Conservation (phyloP, 2,797 vertebrate genomes). For the Poeciliopsis infans region DNA sequence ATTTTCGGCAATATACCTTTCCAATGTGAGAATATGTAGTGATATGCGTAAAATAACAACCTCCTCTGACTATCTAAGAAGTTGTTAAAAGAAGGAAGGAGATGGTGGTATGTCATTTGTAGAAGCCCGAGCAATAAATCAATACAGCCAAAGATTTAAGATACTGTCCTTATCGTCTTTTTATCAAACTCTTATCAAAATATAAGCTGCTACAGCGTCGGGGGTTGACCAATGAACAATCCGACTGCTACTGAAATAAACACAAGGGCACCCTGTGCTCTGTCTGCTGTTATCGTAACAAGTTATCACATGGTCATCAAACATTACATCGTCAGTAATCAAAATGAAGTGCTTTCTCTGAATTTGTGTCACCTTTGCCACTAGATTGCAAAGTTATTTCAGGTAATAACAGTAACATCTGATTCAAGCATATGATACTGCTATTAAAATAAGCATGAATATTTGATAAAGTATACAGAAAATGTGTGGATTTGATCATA, state of each 20-base stretch:
- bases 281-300: conserved; percentile 53
- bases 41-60: conserved; percentile 5
- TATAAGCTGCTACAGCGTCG: conserved; percentile 61
- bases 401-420: conserved; percentile 1
- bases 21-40: neutral
- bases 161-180: conserved; percentile 73
- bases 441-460: neutral
- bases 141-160: conserved; percentile 73
- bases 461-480: neutral
- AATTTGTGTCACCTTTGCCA: conserved; percentile 20
- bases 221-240: conserved; percentile 69
- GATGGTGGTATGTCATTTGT: conserved; percentile 35
- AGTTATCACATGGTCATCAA: conserved; percentile 54
- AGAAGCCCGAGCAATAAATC: conserved; percentile 63
- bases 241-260: conserved; percentile 73
- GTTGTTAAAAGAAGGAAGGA: conserved; percentile 42
- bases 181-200: conserved; percentile 76
- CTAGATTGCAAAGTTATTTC: neutral
- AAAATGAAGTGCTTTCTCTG: conserved; percentile 39
- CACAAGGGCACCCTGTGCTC: conserved; percentile 67
- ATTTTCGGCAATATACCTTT: neutral
- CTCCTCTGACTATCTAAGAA: conserved; percentile 29
- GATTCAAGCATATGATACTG: neutral
- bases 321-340: conserved; percentile 54
- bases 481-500: neutral